phyloP scores from a whole-genome alignment of 64 coral and sea anemone species.

The Astreopora myriophthalma region DNA sequence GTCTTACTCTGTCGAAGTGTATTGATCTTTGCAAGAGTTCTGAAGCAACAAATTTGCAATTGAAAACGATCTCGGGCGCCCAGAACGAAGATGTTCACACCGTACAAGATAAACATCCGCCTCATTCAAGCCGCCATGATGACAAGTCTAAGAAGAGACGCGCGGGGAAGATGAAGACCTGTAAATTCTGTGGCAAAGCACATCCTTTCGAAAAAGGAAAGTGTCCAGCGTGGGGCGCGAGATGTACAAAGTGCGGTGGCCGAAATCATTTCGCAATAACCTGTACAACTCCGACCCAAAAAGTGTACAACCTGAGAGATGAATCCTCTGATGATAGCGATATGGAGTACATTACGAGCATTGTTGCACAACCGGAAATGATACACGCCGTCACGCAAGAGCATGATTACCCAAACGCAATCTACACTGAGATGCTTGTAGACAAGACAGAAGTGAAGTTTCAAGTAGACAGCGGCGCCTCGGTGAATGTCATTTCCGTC shows the following conservation, averaged over 20 bases:
- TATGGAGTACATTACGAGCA: background rate
- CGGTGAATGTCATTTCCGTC: background rate
- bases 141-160: background rate
- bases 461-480: slow-evolving; percentile 1
- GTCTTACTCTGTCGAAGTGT: background rate
- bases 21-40: slow-evolving; percentile 28
- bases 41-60: slow-evolving; percentile 13
- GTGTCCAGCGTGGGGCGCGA: background rate
- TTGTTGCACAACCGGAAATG: background rate
- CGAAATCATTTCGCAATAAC: slow-evolving; percentile 23
- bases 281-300: background rate
- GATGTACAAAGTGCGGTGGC: background rate
- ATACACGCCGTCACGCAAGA: background rate
- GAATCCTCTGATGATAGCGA: background rate
- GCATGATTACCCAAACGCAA: background rate
- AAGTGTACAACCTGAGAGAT: background rate
- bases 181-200: slow-evolving; percentile 5
- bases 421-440: background rate
- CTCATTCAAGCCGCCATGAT: too few relatives aligned
- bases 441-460: background rate
- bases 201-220: background rate
- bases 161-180: background rate
- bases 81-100: background rate
- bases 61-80: slow-evolving; percentile 10
- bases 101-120: background rate